These are phyloP conservation scores for Rachycentron canadum DNA, from an alignment of 2,797 vertebrate species.

Conservation along the genomic window DNA sequence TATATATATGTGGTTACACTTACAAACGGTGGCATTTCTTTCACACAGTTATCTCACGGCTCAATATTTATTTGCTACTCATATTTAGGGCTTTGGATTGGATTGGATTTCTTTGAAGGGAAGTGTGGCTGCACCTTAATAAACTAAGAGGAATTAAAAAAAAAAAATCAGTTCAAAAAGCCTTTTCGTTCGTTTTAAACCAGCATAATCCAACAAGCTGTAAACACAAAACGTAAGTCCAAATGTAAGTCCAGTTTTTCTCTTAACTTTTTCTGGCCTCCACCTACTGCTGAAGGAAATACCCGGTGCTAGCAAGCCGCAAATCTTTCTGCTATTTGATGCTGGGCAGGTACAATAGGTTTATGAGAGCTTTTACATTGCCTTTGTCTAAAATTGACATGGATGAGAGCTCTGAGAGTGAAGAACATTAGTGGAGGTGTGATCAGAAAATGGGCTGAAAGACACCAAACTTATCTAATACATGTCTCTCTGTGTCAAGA, in stretches of 20 bases:
- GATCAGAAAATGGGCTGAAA: neutral
- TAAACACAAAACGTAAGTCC: neutral
- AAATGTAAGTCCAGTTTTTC: neutral
- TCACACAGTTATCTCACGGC: neutral
- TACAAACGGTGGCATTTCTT: neutral
- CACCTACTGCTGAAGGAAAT: neutral
- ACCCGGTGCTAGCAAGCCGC: too few relatives aligned
- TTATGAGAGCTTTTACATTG: neutral
- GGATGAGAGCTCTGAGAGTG: neutral
- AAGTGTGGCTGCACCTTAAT: neutral
- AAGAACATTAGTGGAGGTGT: neutral
- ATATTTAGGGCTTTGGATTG: neutral
- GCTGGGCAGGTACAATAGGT: neutral
- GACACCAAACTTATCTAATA: neutral
- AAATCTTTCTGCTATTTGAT: neutral
- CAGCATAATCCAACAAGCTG: neutral
- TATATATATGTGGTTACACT: too few relatives aligned
- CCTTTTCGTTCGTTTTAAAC: too few relatives aligned
- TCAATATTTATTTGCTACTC: neutral
- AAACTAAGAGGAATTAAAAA: neutral
- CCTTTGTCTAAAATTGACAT: neutral
- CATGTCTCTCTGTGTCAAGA: too few relatives aligned
- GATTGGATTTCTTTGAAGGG: neutral
- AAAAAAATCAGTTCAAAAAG: neutral
- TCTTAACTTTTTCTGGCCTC: neutral